These are phyloP conservation scores for Hydra vulgaris DNA, from an alignment of 30 jellyfish, hydroid and myxozoan species.

Conservation along the genomic window DNA sequence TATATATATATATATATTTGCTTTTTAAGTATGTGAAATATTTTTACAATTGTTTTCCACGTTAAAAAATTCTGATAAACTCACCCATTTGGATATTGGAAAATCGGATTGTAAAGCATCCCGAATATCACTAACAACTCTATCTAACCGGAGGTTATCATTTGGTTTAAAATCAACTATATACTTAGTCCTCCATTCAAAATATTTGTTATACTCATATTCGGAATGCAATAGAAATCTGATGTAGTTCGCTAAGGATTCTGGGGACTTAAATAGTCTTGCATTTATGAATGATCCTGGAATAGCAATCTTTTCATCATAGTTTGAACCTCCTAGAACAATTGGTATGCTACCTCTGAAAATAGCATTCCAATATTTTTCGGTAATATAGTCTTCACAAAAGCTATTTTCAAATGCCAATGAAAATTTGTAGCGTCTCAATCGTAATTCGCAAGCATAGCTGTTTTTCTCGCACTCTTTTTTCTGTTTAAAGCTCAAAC, in stretches of 20 bases:
- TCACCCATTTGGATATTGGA: neutral
- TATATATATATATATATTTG: no score
- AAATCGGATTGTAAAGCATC: neutral
- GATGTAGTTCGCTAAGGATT: conserved; percentile 36
- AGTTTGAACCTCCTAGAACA: conserved; percentile 40
- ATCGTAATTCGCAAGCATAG: conserved; percentile 17
- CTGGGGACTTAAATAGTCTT: conserved; percentile 26
- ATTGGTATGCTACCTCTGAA: conserved; percentile 52
- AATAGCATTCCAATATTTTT: conserved; percentile 65
- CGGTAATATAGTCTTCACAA: conserved; percentile 62
- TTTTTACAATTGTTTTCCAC: neutral
- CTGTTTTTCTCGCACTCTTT: conserved; percentile 31
- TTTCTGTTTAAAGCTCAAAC: conserved; percentile 16
- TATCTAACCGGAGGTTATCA: conserved; percentile 20
- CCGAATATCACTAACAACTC: neutral
- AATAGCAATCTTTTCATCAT: conserved; percentile 25
- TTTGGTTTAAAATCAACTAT: conserved; percentile 19
- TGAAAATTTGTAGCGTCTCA: conserved; percentile 34
- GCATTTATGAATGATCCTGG: conserved; percentile 63
- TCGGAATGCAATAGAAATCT: conserved; percentile 10
- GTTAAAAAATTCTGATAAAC: neutral
- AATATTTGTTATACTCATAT: conserved; percentile 33
- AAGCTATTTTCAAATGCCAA: conserved; percentile 59
- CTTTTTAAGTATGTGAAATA: no score
- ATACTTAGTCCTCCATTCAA: conserved; percentile 35